Percentiles rank a stretch among this genome's conserved stretches.
phyloP scores from a whole-genome alignment of 1,140 invertebrate species.

The Drosophila willistoni region DNA sequence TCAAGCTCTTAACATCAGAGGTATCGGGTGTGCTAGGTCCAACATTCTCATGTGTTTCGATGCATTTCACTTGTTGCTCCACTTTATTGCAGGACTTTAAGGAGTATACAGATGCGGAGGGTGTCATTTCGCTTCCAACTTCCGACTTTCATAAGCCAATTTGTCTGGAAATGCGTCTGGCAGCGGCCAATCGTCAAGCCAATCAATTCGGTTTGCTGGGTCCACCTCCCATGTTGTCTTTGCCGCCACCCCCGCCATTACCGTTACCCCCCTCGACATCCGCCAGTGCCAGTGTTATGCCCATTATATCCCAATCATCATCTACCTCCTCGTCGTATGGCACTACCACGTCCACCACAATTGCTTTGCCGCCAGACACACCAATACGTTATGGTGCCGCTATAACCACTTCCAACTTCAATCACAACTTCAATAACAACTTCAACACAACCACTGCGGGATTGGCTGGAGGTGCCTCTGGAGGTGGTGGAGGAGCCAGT shows the following conservation, averaged over 20 bases:
- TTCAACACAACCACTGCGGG: slow-evolving; percentile 77
- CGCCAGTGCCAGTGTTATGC: slow-evolving; percentile 32
- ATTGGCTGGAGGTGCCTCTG: slow-evolving; percentile 16
- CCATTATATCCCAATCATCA: slow-evolving; percentile 73
- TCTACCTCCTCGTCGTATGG: slow-evolving; percentile 80
- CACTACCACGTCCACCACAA: slow-evolving; percentile 78
- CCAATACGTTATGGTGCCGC: slow-evolving; percentile 57
- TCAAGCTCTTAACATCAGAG: slow-evolving; percentile 18
- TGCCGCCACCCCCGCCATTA: slow-evolving; percentile 26
- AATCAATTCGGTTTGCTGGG: slow-evolving; percentile 63
- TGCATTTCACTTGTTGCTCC: slow-evolving; percentile 26
- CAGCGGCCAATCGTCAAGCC: slow-evolving; percentile 68
- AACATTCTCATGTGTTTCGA: neutral
- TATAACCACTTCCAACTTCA: slow-evolving; percentile 70
- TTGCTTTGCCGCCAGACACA: slow-evolving; percentile 76
- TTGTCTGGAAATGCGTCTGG: slow-evolving; percentile 88
- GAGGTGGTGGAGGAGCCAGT: slow-evolving; percentile 37
- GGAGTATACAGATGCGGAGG: slow-evolving; percentile 93
- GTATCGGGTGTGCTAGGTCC: neutral
- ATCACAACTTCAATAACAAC: slow-evolving; percentile 84
- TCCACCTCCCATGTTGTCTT: slow-evolving; percentile 27
- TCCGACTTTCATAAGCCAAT: slow-evolving; percentile 90
- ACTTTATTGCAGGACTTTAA: slow-evolving; percentile 89
- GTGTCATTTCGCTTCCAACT: slow-evolving; percentile 91
- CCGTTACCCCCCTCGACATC: neutral